Base-by-base conservation (phyloP, 2,888 invertebrate species). In the Mythimna albipuncta region DNA sequence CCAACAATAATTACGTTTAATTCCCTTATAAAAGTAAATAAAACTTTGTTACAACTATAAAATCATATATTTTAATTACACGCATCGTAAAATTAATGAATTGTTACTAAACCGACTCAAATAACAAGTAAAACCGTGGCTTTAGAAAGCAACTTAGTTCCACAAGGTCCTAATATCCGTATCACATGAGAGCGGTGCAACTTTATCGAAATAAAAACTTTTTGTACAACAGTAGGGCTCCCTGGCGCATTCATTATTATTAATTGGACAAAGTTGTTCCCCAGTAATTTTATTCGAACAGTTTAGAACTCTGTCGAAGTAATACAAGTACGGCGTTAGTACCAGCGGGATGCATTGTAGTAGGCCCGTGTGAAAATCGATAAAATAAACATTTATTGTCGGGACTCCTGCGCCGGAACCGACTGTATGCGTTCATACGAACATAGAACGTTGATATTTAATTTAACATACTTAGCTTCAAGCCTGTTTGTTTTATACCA, bases 361-460 rank as follows among this genome's bases (percentile, higher is more conserved):
- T 85, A 85, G 83, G 85, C 86, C 91, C 95, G 94, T 96, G 96
- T 94, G 96, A 96, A 96, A 96, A 96, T 96, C 94, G 89, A 95
- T 95, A 95, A 91, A 94, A 95, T 94, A 95, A 95, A 95, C 92
- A 94, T 94, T 93, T 91, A 93, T 92, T 90, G 89, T 89, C 54
- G 50, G 87, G 89, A 91, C 88, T 92, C 88, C 85, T 86, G 84
- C 77, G 81, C 74, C 69, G 74, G 73, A 21, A 21, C 21, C 59
- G 59, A 16, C 35, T 35, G n/a, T n/a, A n/a, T 75, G 72, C 79
- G 75, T 82, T 80, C 65, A 75, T 81, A 79, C 70, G 71, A 69
- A 81, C 76, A 58, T 70, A 55, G 75, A 75, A 75, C 35, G 13
- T 59, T 69, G 62, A 71, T 81, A 76, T 85, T 88, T 82, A 66